Percentiles rank a stretch among this genome's conserved stretches.
Conservation (phyloP, 2,888 invertebrate species). For the Myopa tessellatipennis region DNA sequence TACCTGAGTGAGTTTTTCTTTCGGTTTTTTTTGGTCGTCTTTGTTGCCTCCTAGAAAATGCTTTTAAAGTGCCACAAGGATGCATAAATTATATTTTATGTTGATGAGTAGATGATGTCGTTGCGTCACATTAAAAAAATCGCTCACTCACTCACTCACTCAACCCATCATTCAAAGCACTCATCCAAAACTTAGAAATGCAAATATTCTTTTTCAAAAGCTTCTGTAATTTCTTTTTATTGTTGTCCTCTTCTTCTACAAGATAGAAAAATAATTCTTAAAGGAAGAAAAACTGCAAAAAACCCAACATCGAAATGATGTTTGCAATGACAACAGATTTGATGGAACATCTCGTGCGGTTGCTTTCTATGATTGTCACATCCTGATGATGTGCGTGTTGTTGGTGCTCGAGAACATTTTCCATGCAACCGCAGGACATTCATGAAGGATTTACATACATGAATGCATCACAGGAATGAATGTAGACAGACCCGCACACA, state of each 20-base stretch:
- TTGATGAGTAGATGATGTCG: slow-evolving; percentile 16
- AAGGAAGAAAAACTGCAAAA: neutral
- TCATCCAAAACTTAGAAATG: slow-evolving; percentile 29
- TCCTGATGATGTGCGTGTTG: neutral
- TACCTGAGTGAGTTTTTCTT: neutral
- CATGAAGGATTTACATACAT: slow-evolving; percentile 15
- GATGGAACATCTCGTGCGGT: neutral
- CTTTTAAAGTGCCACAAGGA: slow-evolving; percentile 30
- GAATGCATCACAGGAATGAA: slow-evolving; percentile 5
- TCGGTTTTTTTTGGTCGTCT: neutral
- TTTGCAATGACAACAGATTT: neutral
- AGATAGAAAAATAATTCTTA: neutral
- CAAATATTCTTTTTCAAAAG: slow-evolving; percentile 27
- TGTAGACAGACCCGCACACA: neutral
- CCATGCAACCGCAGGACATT: slow-evolving; percentile 26
- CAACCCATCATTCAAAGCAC: neutral
- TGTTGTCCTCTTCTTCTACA: neutral
- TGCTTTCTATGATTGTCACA: neutral
- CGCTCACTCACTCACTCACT: neutral
- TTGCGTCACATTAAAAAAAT: slow-evolving; percentile 16
- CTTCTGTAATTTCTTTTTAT: neutral
- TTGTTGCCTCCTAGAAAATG: neutral
- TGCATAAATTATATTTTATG: slow-evolving; percentile 34
- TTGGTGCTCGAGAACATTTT: neutral
- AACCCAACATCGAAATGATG: neutral